Percentiles rank a stretch among this genome's conserved stretches.
Conservation (phyloP, 2,888 invertebrate genomes). For the Omphaloscelis lunosa region DNA sequence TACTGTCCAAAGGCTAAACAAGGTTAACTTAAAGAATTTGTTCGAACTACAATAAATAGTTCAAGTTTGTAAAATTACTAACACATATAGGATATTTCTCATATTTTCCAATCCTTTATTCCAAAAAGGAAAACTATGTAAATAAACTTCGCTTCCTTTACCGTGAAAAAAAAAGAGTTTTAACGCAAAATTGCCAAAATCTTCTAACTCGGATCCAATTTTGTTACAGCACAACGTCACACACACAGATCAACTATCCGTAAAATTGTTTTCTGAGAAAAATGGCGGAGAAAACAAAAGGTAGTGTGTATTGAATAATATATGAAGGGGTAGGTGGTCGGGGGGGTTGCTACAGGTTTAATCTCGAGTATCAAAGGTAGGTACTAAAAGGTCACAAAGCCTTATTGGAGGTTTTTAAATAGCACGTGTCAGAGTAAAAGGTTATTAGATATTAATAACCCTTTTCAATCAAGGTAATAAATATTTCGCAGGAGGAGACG, state of each 20-base stretch:
- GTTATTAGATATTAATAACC: slow-evolving; percentile 48
- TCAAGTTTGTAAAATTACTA: not conserved
- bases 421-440: slow-evolving; percentile 47
- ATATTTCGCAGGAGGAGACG: too few species aligned
- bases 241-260: slow-evolving; percentile 48
- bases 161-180: not conserved
- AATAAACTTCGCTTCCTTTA: not conserved
- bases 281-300: slow-evolving; percentile 68
- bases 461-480: slow-evolving; percentile 31
- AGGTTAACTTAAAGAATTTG: not conserved
- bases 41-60: not conserved
- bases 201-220: slow-evolving; percentile 35
- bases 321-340: slow-evolving; percentile 61
- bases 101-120: not conserved
- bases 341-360: slow-evolving; percentile 57
- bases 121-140: not conserved
- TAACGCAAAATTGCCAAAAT: slow-evolving; percentile 17
- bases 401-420: slow-evolving; percentile 48
- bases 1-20: not conserved
- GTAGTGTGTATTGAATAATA: slow-evolving; percentile 73
- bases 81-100: not conserved
- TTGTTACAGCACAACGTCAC: slow-evolving; percentile 25
- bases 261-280: slow-evolving; percentile 64
- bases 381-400: slow-evolving; percentile 55
- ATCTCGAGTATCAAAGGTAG: slow-evolving; percentile 55